Evolutionary conservation across 2,797 vertebrate species (phyloP).

Genomic region (Hydrophis major): DNA sequence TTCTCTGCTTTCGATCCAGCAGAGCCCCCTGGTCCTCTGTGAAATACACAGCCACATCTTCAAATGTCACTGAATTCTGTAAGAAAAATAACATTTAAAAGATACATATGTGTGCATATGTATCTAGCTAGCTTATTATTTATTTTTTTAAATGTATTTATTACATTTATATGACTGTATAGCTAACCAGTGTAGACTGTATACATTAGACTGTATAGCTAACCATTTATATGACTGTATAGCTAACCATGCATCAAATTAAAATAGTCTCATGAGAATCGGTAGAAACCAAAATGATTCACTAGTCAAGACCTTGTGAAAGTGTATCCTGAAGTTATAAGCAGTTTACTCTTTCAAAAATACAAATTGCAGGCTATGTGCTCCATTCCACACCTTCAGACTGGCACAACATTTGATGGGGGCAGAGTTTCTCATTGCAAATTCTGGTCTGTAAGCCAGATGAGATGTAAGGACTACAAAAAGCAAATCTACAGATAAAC

Average conservation of each 20-base stretch:
- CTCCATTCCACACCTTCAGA: neutral
- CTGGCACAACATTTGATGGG: neutral
- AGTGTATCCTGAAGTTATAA: neutral
- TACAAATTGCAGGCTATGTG: neutral
- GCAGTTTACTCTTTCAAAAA: neutral
- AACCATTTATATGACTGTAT: neutral
- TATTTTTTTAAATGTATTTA: neutral
- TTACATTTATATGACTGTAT: neutral
- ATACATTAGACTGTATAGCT: neutral
- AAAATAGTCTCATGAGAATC: neutral
- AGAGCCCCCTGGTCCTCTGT: slow-evolving; percentile 3
- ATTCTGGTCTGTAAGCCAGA: neutral
- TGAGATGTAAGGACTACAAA: neutral
- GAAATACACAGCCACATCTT: slow-evolving; percentile 32
- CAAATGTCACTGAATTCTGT: slow-evolving; percentile 19
- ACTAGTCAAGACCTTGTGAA: neutral
- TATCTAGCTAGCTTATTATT: neutral
- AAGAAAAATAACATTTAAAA: neutral
- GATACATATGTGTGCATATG: neutral
- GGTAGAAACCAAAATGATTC: neutral
- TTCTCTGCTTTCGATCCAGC: neutral
- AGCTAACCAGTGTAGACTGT: neutral
- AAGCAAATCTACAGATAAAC: neutral
- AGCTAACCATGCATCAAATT: neutral
- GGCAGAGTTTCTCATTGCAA: neutral